A percentile compares a stretch with the other conserved stretches of the same genome.
These are phyloP conservation scores for Periparus ater DNA, from an alignment of 2,797 vertebrate species.

Conservation along the genomic window DNA sequence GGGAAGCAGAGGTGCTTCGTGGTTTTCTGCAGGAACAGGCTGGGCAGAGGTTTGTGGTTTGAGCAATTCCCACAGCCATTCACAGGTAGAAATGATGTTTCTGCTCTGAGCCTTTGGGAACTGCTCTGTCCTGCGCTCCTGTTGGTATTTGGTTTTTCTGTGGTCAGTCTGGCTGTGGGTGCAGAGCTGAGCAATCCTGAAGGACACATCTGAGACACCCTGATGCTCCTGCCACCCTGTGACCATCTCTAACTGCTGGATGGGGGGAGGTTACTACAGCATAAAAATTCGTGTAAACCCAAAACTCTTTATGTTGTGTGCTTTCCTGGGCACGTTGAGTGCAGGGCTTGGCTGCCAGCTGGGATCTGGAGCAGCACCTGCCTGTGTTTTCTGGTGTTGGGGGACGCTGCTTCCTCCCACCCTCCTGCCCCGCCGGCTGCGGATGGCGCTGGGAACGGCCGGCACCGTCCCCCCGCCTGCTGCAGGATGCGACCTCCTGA, in stretches of 20 bases:
- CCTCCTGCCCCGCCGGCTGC: fast-evolving
- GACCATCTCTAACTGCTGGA: not conserved
- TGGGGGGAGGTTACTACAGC: fast-evolving
- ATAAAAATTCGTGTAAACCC: not conserved
- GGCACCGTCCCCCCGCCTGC: fast-evolving
- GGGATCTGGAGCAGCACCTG: not conserved
- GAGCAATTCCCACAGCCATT: not conserved
- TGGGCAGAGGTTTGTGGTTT: not conserved
- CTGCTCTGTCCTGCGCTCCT: not conserved
- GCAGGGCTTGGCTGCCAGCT: not conserved
- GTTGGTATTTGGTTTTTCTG: not conserved
- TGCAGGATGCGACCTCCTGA: not conserved
- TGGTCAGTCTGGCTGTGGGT: not conserved
- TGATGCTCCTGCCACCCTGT: not conserved
- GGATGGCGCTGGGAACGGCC: fast-evolving
- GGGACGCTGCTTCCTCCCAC: not conserved
- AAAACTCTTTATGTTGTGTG: not conserved
- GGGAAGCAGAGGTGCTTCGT: not conserved
- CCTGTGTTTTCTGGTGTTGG: not conserved
- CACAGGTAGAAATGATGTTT: not conserved
- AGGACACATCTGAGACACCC: fast-evolving
- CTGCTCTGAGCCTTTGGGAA: not conserved
- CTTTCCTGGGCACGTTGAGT: not conserved
- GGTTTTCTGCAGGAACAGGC: not conserved
- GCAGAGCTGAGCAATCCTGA: not conserved